Evolutionary conservation across 2,797 vertebrate genomes (phyloP), one percentile per base, ranked within the genome.

Genomic region (Tragelaphus oryx): DNA sequence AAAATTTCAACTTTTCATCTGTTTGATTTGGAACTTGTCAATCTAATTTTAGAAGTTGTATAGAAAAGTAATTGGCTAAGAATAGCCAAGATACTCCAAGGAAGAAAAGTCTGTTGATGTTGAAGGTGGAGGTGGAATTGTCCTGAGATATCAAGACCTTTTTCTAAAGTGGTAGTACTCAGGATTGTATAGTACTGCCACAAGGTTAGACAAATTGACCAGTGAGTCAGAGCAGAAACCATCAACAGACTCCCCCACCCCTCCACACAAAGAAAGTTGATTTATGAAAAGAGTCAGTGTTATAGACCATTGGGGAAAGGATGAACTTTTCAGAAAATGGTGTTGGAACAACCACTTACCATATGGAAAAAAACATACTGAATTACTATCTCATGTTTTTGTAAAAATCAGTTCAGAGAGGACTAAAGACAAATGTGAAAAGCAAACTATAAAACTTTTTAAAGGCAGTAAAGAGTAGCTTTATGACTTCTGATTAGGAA

Each of bases 391-490:
- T 95, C 65, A 71, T 4, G 48, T 71, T 94, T 75, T 85, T 86
- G 86, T 83, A 95, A 83, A 90, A 89, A 60, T n/a, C 87, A 80
- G 46, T 59, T 84, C 76, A 86, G 46, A 37, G 11, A 33, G 81
- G 55, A 89, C 71, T 85, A 90, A 74, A 96, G 46, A 52, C 62
- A 95, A 87, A 91, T n/a, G 37, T 79, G 75, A 86, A 94, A 92
- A 88, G 26, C n/a, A 96, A 87, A 91, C 52, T 71, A 87, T 30
- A 82, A 37, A 78, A 88, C 28, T 60, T 85, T 41, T 52, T 62
- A 78, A 87, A 92, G 81, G 46, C 74, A 86, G 10, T 79, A 57
- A 46, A 92, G 33, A 91, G 33, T 65, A 57, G 44, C 71, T 89
- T 75, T 68, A 81, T 9, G 74, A 62, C 81, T 89, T 37, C 50